Base-by-base conservation (phyloP, 35 echinoderm and acorn worm genomes). In the Acanthaster planci region DNA sequence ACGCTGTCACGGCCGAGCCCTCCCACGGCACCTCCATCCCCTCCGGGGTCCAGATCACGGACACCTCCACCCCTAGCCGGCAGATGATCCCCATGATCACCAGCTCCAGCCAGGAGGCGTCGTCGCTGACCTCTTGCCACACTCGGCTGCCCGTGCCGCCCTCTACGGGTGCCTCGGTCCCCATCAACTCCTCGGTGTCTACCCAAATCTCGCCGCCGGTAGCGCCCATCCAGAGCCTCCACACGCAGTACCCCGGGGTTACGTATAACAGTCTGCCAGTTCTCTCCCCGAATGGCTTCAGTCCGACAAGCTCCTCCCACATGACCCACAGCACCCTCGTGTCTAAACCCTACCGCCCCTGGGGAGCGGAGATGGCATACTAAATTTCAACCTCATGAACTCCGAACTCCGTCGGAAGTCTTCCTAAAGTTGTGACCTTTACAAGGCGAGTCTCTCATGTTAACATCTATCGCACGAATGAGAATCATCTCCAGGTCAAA, bases 281-380 rank as follows among this genome's bases (percentile, higher is more conserved):
- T 19, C 92, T 99, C 38, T 99, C 96, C n/a, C 96, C 96, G 17
- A 99, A 94, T 35, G 92, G 96, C 7, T 99, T 91, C 83, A 99
- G 96, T 76, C 89, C 91, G 37, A 99, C 80, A 34, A 99, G 81
- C 55, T 78, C 84, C 19, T 79, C 82, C 16, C 92, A 91, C 77
- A 90, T 86, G 52, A 37, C 87, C 30, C 94, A 97, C 39, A 82
- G 88, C 27, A 60, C 96, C 42, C 88, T 99, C 19, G 85, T 93
- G 1, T 88, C 95, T 37, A 98, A 98, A 67, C 95, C 95, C 35
- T 98, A 98, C 67, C 80, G 95, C 17, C 95, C 95, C 21, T 98
- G 95, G 95, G 95, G 95, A 21, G 83, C 91, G 39, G 95, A 99
- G 82, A 93, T 99, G 92, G 96, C 88, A 30, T 99, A 94, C 86